Base-by-base conservation (phyloP, 1,140 invertebrate species). In the Fopius arisanus region DNA sequence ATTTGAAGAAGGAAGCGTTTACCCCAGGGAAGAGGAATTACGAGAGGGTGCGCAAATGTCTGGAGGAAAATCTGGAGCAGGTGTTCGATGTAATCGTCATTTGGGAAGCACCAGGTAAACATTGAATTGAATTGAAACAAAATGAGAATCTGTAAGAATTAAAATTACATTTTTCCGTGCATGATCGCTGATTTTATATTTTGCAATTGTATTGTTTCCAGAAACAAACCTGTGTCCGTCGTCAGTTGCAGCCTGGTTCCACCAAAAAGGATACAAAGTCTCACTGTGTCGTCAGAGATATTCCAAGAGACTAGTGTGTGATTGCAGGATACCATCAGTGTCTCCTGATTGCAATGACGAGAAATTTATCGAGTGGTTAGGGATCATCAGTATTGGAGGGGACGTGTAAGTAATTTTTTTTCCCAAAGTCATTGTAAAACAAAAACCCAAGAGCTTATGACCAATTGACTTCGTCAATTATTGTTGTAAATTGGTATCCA, bases 181-280 rank as follows among this genome's bases (percentile, higher is more conserved):
- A n/a, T n/a, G n/a, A n/a, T n/a, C n/a, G n/a, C n/a, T 66, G 10
- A 26, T 19, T 66, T 37, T 12, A 59, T 59, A 70, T 0, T 33
- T 65, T 29, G 66, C 10, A 75, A 75, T n/a, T n/a, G n/a, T 77
- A 77, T 31, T 72, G 75, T 80, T 82, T 78, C 29, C 69, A 89
- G 87, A 86, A 21, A 82, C 84, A 75, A 84, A 84, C 26, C 67
- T 91, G 19, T 92, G 91, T 77, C 90, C 91, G 63, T 92, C 91
- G 14, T 91, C 91, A 0, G 73, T 91, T 37, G 91, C 91, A 29
- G 87, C 89, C 68, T 91, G 90, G 86, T 90, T 92, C 77, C 23
- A 84, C 29, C 79, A 87, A 70, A 79, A 73, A 40, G 85, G 86
- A 3, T 89, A 89, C 70, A 72, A 78, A 3, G 86, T 91, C 7